Evolutionary conservation across 2,113 vertebrate genomes (phyloP).

Genomic region (Tiliqua scincoides): DNA sequence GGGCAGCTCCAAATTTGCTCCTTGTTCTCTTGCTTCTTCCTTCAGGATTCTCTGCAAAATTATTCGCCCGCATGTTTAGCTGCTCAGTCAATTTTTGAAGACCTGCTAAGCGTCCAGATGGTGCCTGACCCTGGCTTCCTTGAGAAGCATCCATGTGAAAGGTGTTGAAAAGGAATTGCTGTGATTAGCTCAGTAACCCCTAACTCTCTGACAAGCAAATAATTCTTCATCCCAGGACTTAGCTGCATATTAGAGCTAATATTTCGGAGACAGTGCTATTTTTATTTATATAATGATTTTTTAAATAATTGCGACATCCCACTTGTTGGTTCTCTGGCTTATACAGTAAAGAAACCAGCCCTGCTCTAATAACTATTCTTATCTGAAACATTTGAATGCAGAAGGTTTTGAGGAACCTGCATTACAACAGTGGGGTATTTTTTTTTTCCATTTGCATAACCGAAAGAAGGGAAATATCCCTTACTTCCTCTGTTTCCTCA

Average conservation of each 20-base stretch:
- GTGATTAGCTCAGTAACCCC: not conserved
- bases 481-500: not conserved
- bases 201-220: not conserved
- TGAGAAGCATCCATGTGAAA: conserved; percentile 66
- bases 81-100: conserved; percentile 52
- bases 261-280: not conserved
- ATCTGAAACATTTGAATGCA: not conserved
- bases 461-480: not conserved
- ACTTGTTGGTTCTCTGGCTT: not conserved
- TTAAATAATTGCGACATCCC: not conserved
- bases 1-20: not conserved
- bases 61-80: not conserved
- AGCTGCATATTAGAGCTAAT: not conserved
- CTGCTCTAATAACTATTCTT: not conserved
- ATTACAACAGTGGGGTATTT: not conserved
- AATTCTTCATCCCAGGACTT: not conserved
- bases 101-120: conserved; percentile 74
- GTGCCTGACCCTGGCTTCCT: conserved; percentile 66
- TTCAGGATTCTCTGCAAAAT: not conserved
- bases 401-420: not conserved
- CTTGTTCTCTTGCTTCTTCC: not conserved
- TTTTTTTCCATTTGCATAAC: not conserved
- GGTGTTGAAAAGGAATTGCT: conserved; percentile 52
- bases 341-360: not conserved
- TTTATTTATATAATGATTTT: not conserved